Base-by-base conservation (phyloP, 2,113 vertebrate species). In the Theristicus caerulescens region DNA sequence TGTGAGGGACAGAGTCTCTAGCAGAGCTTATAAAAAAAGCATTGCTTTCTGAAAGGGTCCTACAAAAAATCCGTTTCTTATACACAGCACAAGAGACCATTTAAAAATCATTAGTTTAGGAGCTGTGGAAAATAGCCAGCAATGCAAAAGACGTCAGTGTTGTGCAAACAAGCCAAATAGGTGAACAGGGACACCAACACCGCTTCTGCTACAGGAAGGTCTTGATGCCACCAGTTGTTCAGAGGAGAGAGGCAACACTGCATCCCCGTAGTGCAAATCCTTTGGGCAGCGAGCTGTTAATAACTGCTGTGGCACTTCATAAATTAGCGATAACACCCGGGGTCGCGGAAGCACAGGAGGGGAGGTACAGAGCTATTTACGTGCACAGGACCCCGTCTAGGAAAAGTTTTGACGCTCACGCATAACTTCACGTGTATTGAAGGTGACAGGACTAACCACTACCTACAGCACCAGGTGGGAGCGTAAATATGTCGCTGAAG, bases 401-500 rank as follows among this genome's bases (percentile, higher is more conserved):
- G 10, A 13, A 1, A 26, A 29, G 40, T 58, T 52, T 16, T 31
- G 55, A 52, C 2, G 26, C 44, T 67, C 40, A 5, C 4, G 3
- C 10, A 0, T 2, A 78, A 47, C 26, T 76, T 47, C 36, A 44
- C 3, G 13, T 13, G 6, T 10, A 3, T 20, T 9, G 9, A 40
- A 66, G 54, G 49, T 9, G 12, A 16, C 13, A 6, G 19, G 58
- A 13, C 59, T 19, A 31, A n/a, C 52, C 42, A 3, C 61, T 9
- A 3, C 0, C 36, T 18, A 13, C 49, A 16, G 65, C 29, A 16
- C n/a, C 22, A 27, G 13, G 9, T 8, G 34, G 42, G 22, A 71
- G 5, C 0, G 0, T 5, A 26, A 61, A 40, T 1, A 15, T 1
- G 13, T 1, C 18, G 58, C 83, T 70, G 80, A 26, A 44, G 42